phyloP scores from a whole-genome alignment of 2,888 invertebrate genomes.

The Ypsolopha scabrella region DNA sequence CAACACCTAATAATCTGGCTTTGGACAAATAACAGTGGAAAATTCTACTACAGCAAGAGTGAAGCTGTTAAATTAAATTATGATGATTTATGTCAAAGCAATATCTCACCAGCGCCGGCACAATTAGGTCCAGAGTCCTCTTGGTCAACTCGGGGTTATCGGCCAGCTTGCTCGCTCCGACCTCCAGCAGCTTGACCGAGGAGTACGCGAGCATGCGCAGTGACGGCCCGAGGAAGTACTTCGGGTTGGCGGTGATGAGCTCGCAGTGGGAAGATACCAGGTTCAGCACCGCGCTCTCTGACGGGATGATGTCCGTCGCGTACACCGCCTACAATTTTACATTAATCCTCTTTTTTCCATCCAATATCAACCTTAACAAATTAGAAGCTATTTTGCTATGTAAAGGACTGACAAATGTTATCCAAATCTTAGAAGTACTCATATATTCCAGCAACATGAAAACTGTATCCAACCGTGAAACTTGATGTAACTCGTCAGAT shows the following conservation, averaged over 20 bases:
- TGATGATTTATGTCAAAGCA: not conserved
- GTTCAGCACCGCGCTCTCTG: conserved; percentile 85
- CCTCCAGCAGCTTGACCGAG: conserved; percentile 50
- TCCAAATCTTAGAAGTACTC: no score
- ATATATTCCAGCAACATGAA: no score
- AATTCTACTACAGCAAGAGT: no score
- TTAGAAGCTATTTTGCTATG: no score
- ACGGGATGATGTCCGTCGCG: conserved; percentile 83
- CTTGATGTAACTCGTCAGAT: no score
- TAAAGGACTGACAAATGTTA: no score
- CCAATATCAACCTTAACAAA: no score
- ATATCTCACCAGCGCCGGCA: conserved; percentile 75
- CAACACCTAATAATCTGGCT: no score
- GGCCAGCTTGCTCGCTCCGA: conserved; percentile 43
- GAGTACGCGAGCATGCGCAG: conserved; percentile 59
- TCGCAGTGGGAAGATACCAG: conserved; percentile 71
- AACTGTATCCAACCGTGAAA: no score
- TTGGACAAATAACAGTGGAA: no score
- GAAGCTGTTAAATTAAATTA: no score
- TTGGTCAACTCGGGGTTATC: conserved; percentile 74
- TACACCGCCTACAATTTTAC: conserved; percentile 70
- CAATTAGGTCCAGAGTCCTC: conserved; percentile 75
- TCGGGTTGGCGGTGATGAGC: conserved; percentile 44
- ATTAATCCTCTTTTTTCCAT: no score
- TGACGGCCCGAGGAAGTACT: conserved; percentile 50